Conservation (phyloP, 2,888 invertebrate species). For the Scrobipalpa atriplicella region DNA sequence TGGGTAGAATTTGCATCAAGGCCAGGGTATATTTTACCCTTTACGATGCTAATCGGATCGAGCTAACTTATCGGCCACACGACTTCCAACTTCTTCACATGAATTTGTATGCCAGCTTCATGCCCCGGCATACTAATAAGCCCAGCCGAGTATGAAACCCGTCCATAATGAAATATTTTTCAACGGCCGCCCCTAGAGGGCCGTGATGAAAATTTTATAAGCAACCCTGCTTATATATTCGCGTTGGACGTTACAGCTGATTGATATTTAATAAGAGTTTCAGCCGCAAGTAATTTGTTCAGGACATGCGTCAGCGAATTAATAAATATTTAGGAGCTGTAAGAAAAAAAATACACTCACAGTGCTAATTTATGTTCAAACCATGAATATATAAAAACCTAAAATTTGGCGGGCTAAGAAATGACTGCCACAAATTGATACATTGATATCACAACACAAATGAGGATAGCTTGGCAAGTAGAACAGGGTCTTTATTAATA, state of each 20-base stretch:
- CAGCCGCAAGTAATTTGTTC: not conserved
- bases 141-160: conserved; percentile 1
- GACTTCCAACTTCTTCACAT: conserved; percentile 12
- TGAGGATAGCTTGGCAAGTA: too few species aligned
- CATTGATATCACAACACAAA: too few species aligned
- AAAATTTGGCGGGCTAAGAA: too few species aligned
- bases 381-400: too few species aligned
- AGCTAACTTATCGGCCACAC: conserved; percentile 11
- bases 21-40: not conserved
- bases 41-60: conserved; percentile 18
- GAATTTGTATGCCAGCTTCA: conserved; percentile 22
- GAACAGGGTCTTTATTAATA: too few species aligned
- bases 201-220: conserved; percentile 23
- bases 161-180: conserved; percentile 24
- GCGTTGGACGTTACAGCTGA: conserved; percentile 9
- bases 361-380: too few species aligned
- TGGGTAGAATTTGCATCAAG: conserved; percentile 9
- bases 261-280: conserved; percentile 23
- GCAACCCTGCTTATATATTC: conserved; percentile 24
- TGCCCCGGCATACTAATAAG: conserved; percentile 25
- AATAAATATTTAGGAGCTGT: not conserved
- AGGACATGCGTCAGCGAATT: not conserved
- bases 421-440: too few species aligned
- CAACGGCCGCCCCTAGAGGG: conserved; percentile 14
- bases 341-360: too few species aligned